A percentile compares a stretch with the other conserved stretches of the same genome.
phyloP scores from a whole-genome alignment of 2,113 vertebrate genomes.

The Aegithalos caudatus region DNA sequence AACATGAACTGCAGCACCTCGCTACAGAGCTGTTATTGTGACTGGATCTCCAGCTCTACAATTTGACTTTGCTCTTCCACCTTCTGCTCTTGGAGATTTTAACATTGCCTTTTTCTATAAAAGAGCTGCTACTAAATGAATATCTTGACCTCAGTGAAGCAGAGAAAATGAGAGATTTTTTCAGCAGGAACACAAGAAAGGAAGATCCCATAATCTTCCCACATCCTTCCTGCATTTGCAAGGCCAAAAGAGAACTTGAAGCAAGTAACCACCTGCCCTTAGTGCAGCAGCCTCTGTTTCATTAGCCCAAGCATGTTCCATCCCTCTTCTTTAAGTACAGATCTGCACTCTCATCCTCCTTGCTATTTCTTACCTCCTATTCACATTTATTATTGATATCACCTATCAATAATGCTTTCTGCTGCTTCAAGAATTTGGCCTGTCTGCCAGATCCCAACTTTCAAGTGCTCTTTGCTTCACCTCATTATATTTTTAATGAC shows the following conservation, averaged over 20 bases:
- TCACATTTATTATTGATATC: slow-evolving; percentile 44
- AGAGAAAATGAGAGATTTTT: background rate
- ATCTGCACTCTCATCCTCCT: background rate
- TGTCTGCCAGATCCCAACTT: background rate
- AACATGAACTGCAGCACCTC: background rate
- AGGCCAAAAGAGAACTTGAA: background rate
- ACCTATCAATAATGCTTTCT: slow-evolving; percentile 28
- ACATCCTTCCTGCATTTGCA: background rate
- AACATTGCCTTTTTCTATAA: background rate
- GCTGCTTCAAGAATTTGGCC: background rate
- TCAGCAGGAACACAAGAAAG: background rate
- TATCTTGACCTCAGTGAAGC: background rate
- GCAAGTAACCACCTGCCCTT: background rate
- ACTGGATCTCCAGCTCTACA: background rate
- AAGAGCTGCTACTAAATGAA: background rate
- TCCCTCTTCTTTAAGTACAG: background rate
- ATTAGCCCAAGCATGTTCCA: background rate
- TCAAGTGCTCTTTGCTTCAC: background rate
- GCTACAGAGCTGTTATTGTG: background rate
- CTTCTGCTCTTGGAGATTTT: background rate
- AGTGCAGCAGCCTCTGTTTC: background rate
- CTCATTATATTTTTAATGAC: slow-evolving; percentile 25
- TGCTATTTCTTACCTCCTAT: background rate
- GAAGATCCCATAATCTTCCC: background rate
- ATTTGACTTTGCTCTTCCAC: background rate